A percentile compares a stretch with the other conserved stretches of the same genome.
These are phyloP conservation scores for Zoroaster sp. DNA, from an alignment of 53 echinoderm and acorn worm species.

Conservation along the genomic window DNA sequence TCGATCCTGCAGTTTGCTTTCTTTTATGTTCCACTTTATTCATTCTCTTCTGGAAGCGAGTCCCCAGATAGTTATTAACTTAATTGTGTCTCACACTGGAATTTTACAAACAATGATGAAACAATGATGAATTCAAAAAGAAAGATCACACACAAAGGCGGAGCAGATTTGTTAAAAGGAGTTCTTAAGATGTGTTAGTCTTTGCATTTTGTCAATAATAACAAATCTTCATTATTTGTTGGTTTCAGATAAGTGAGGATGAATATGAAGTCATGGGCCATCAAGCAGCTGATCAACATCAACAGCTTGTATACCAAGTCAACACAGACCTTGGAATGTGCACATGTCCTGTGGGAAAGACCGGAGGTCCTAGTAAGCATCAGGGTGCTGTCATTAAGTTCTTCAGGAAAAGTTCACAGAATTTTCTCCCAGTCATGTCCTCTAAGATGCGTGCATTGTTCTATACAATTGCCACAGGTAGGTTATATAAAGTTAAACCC, in stretches of 20 bases:
- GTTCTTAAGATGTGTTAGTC: no score
- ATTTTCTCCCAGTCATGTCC: conserved; percentile 18
- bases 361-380: conserved; percentile 57
- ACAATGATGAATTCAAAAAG: no score
- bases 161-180: no score
- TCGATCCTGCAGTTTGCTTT: no score
- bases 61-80: no score
- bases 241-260: background rate
- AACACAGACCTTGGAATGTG: conserved; percentile 49
- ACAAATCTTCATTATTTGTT: no score
- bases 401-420: background rate
- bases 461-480: conserved; percentile 51
- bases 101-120: no score
- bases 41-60: no score
- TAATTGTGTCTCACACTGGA: no score
- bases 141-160: no score
- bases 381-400: conserved; percentile 23
- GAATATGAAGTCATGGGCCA: background rate
- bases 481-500: background rate
- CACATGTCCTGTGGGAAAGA: conserved; percentile 42
- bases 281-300: background rate
- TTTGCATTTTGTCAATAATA: no score
- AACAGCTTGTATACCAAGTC: conserved; percentile 34
- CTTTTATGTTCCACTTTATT: no score
- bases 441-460: background rate